phyloP scores from a whole-genome alignment of 2,888 invertebrate species.

The Ochropleura plecta region DNA sequence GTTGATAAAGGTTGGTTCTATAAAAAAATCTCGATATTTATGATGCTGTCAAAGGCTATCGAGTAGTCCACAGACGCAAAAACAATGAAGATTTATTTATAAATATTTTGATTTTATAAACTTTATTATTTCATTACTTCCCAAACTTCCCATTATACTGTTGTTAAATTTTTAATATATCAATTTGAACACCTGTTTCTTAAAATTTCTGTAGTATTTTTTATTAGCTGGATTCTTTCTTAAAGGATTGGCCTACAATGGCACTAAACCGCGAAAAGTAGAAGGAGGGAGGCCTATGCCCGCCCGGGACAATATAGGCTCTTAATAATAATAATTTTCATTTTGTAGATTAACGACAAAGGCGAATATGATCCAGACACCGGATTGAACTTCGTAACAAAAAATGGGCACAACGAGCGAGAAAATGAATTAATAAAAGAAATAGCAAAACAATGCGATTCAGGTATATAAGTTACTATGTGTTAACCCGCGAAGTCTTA shows the following conservation, averaged over 20 bases:
- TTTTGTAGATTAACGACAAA: conserved; percentile 17
- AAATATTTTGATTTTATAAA: neutral
- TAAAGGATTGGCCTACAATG: too few relatives aligned
- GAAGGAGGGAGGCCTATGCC: too few relatives aligned
- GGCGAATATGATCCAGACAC: conserved; percentile 13
- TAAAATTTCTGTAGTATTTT: too few relatives aligned
- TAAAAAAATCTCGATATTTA: neutral
- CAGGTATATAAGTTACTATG: conserved; percentile 4
- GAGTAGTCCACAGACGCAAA: neutral
- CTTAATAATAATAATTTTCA: neutral
- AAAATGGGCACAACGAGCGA: neutral
- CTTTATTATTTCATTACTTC: too few relatives aligned
- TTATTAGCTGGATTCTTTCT: too few relatives aligned
- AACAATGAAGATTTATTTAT: neutral
- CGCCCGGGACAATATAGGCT: too few relatives aligned
- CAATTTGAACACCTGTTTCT: too few relatives aligned
- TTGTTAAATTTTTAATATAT: too few relatives aligned
- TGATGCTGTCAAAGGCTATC: neutral
- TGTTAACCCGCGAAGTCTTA: too few relatives aligned
- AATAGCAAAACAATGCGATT: conserved; percentile 1
- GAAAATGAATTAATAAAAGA: neutral
- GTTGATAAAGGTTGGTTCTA: neutral
- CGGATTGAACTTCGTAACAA: too few relatives aligned
- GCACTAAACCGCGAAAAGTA: too few relatives aligned
- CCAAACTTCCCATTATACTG: too few relatives aligned